A percentile compares a stretch with the other conserved stretches of the same genome.
phyloP scores from a whole-genome alignment of 2,888 invertebrate species.

The Flexamia atlantica region DNA sequence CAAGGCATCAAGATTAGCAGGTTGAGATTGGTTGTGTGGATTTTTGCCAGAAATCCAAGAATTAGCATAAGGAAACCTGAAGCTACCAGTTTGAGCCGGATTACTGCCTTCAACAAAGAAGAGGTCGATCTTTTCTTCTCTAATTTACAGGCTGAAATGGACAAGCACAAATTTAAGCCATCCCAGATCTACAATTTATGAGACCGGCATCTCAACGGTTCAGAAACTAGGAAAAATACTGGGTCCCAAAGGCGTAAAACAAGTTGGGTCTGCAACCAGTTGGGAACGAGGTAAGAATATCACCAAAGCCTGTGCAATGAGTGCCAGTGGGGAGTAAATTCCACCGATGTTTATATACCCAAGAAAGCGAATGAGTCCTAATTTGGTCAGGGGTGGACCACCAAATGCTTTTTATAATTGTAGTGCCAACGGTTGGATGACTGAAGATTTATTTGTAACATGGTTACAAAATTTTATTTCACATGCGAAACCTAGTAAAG shows the following conservation, averaged over 20 bases:
- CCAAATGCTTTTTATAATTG: constrained; percentile 66
- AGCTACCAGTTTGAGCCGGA: constrained; percentile 70
- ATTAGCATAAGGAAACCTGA: constrained; percentile 70
- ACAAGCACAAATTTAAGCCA: constrained; percentile 57
- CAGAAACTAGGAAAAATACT: constrained; percentile 73
- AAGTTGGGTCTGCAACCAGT: constrained; percentile 74
- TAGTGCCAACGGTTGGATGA: constrained; percentile 72
- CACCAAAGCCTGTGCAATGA: constrained; percentile 74
- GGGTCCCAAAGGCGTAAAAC: constrained; percentile 73
- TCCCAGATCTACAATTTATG: constrained; percentile 72
- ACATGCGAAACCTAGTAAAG: constrained; percentile 71
- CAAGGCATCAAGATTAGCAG: constrained; percentile 60
- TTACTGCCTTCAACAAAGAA: constrained; percentile 70
- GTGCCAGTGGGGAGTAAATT: constrained; percentile 73
- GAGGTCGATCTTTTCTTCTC: constrained; percentile 70
- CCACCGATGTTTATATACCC: constrained; percentile 76
- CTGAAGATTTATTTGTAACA: constrained; percentile 68
- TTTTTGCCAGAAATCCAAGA: constrained; percentile 63
- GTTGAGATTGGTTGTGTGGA: constrained; percentile 67
- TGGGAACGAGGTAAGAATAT: constrained; percentile 72
- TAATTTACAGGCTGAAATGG: constrained; percentile 68
- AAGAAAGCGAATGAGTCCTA: constrained; percentile 73
- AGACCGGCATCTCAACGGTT: constrained; percentile 73
- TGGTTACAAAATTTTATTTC: constrained; percentile 72
- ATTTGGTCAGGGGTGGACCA: constrained; percentile 67